Evolutionary conservation across 2,888 invertebrate genomes (phyloP).

Genomic region (Metalampra italica): DNA sequence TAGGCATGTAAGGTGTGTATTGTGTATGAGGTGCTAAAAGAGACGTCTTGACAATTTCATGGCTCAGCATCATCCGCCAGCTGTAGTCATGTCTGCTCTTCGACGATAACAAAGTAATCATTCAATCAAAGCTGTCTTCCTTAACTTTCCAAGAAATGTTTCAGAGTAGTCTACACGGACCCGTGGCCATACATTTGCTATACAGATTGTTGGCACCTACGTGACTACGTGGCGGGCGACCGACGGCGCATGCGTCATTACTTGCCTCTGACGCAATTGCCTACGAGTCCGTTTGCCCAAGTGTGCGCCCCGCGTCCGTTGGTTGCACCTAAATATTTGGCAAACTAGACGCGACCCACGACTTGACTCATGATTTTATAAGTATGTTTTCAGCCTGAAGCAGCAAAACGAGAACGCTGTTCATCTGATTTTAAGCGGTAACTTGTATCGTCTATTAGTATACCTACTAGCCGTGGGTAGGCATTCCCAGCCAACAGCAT

Average conservation of each 20-base stretch:
- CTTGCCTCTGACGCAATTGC: slow-evolving; percentile 31
- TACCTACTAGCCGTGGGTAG: too few relatives aligned
- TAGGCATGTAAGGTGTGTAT: too few relatives aligned
- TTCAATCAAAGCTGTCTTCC: not conserved
- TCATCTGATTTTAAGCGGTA: too few relatives aligned
- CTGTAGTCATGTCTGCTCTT: too few relatives aligned
- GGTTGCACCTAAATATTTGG: slow-evolving; percentile 33
- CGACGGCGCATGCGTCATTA: slow-evolving; percentile 31
- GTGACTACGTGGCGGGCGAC: slow-evolving; percentile 15
- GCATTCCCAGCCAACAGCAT: too few relatives aligned
- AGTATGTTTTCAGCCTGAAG: not conserved
- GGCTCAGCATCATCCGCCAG: too few relatives aligned
- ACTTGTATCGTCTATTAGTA: too few relatives aligned
- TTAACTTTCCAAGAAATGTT: slow-evolving; percentile 26
- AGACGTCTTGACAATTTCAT: too few relatives aligned
- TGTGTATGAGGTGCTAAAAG: too few relatives aligned
- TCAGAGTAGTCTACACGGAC: slow-evolving; percentile 17
- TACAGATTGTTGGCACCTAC: slow-evolving; percentile 23
- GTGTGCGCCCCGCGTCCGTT: slow-evolving; percentile 20
- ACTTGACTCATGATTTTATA: slow-evolving; percentile 1
- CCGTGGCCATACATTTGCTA: slow-evolving; percentile 14
- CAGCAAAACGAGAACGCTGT: too few relatives aligned
- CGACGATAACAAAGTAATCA: too few relatives aligned
- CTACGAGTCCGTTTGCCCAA: slow-evolving; percentile 22
- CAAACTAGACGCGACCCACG: slow-evolving; percentile 6